Evolutionary conservation across 2,113 vertebrate species (phyloP).

Genomic region (Otis tarda): DNA sequence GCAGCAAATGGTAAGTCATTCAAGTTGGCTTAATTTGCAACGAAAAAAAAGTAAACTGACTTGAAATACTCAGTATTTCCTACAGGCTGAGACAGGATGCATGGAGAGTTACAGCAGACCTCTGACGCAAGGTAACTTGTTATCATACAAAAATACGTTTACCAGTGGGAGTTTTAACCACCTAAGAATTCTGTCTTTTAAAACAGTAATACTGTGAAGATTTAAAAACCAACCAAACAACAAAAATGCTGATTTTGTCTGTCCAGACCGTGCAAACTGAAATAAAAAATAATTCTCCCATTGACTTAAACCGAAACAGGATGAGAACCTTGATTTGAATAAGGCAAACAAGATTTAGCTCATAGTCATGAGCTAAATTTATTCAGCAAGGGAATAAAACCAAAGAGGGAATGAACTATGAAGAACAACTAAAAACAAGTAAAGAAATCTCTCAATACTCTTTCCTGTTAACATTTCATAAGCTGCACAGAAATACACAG

Average conservation of each 20-base stretch:
- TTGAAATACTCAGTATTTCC: neutral
- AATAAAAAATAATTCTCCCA: neutral
- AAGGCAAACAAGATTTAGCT: neutral
- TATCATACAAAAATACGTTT: neutral
- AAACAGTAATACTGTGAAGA: neutral
- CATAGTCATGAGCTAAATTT: neutral
- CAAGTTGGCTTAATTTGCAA: neutral
- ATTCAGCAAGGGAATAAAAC: neutral
- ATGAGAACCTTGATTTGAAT: neutral
- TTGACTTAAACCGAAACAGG: neutral
- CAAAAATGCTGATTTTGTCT: neutral
- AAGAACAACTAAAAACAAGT: neutral
- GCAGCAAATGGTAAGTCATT: neutral
- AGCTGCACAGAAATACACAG: neutral
- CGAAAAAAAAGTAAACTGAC: neutral
- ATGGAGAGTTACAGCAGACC: neutral
- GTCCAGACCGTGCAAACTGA: neutral
- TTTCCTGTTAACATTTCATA: neutral
- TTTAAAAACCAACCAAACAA: neutral
- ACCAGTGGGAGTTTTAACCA: neutral
- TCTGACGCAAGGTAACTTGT: neutral
- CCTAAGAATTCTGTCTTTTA: neutral
- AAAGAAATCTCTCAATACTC: neutral
- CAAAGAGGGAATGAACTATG: neutral
- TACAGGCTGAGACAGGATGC: neutral